Percentiles rank a stretch among this genome's conserved stretches.
Evolutionary conservation across 2,888 invertebrate genomes (phyloP).

Genomic region (Neuroscelio doddi): DNA sequence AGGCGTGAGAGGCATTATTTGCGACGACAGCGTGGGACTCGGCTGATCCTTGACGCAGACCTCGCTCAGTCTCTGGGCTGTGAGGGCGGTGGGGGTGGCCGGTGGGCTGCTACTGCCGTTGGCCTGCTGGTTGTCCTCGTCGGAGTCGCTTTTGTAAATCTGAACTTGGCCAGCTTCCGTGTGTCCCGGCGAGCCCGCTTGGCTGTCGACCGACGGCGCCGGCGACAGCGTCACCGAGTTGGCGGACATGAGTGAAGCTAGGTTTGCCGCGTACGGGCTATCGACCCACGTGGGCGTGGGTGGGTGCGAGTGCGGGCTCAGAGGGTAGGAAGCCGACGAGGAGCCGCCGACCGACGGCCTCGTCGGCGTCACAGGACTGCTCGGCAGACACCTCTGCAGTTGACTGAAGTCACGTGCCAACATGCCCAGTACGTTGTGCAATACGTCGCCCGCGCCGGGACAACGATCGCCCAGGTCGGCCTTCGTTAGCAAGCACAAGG

Average conservation of each 20-base stretch:
- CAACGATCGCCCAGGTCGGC: constrained; percentile 92
- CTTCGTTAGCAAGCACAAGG: constrained; percentile 90
- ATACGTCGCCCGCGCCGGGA: constrained; percentile 93
- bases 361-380: constrained; percentile 87
- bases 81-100: constrained; percentile 73
- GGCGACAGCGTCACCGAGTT: constrained; percentile 93
- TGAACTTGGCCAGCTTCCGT: constrained; percentile 73
- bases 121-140: constrained; percentile 79
- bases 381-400: constrained; percentile 85
- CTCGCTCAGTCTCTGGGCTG: constrained; percentile 70
- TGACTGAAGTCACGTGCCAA: constrained; percentile 86
- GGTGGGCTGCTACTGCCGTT: constrained; percentile 73
- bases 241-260: constrained; percentile 83
- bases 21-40: constrained; percentile 66
- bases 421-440: constrained; percentile 94
- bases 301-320: constrained; percentile 87
- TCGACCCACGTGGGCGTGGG: constrained; percentile 84
- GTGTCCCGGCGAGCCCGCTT: constrained; percentile 88
- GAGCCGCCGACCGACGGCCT: constrained; percentile 75
- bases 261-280: constrained; percentile 75
- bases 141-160: constrained; percentile 78
- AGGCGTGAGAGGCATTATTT: constrained; percentile 69
- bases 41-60: constrained; percentile 69
- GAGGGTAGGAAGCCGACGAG: constrained; percentile 81
- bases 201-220: constrained; percentile 91